Evolutionary conservation across 1,140 invertebrate species (phyloP).

Genomic region (Sycophaga agraensis): DNA sequence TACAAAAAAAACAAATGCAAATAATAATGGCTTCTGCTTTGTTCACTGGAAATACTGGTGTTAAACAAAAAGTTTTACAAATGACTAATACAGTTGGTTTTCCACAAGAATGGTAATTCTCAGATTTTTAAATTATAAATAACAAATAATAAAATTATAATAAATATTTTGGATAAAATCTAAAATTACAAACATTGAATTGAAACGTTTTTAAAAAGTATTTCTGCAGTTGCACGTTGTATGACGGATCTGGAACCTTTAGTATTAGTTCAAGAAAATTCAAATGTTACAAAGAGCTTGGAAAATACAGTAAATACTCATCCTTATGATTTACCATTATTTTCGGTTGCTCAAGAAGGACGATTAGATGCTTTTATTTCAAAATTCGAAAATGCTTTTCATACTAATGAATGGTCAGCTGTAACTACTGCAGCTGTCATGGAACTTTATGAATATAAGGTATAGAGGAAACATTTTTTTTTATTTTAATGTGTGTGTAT

Average conservation of each 20-base stretch:
- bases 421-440: conserved; percentile 67
- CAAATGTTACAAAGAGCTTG: conserved; percentile 30
- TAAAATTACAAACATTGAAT: background rate
- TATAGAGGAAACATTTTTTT: conserved; percentile 21
- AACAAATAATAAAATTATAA: background rate
- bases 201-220: conserved; percentile 34
- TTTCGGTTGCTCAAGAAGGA: conserved; percentile 55
- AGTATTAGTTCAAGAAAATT: conserved; percentile 44
- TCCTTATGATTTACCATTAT: conserved; percentile 40
- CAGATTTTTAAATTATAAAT: conserved; percentile 2
- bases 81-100: conserved; percentile 53
- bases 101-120: conserved; percentile 49
- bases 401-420: conserved; percentile 56
- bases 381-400: conserved; percentile 50
- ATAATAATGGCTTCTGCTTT: conserved; percentile 59
- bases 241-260: conserved; percentile 57
- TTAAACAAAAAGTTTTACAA: conserved; percentile 57
- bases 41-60: conserved; percentile 52
- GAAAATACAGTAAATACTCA: conserved; percentile 21
- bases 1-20: conserved; percentile 57
- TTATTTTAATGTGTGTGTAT: no score
- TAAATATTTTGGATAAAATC: background rate
- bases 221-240: conserved; percentile 48
- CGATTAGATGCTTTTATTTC: conserved; percentile 58
- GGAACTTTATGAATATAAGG: conserved; percentile 72